Evolutionary conservation across 2,797 vertebrate genomes (phyloP), one percentile per base, ranked within the genome.

Genomic region (Oryzias sinensis): DNA sequence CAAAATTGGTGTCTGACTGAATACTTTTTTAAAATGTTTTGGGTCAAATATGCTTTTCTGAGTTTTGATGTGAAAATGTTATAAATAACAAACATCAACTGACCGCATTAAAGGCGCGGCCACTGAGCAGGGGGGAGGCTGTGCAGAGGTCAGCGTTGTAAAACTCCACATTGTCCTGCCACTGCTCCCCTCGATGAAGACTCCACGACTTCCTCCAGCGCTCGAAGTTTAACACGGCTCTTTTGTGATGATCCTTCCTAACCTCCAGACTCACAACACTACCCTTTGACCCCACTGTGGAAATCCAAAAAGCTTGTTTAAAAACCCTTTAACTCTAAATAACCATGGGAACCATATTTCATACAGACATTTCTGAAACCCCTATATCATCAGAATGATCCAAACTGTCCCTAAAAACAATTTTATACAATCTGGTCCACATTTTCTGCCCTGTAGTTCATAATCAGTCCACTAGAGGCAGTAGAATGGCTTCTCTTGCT

Each of bases 141-240:
- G 60, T 55, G 62, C 69, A 56, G 62, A 98, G 86, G 81, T 97
- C 94, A 16, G 91, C 87, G 37, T 87, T 81, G 72, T 94, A 81
- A 72, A 98, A 99, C 41, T 86, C 76, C 65, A 98, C 92, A 0
- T 98, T 97, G 76, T 96, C 89, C 4, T 95, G 95, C 96, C 96
- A 98, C 42, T 93, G 75, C 14, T 92, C 82, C 6, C 37, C 70
- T 29, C 87, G 89, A 5, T 91, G 85, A 61, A 91, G 72, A 50
- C 75, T 64, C 96, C 96, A 99, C 0, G 93, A 84, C 3, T 82
- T 65, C 68, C 91, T 69, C 95, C 96, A 97, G 15, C 67, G 83
- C 16, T 82, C 65, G 78, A 93, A 97, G 85, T 98, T 98, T 45
- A 77, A 81, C 73, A 92, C 84, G 0, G 95, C 92, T 77, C 91